phyloP scores from a whole-genome alignment of 2,113 vertebrate genomes.

The Catharus bicknelli region DNA sequence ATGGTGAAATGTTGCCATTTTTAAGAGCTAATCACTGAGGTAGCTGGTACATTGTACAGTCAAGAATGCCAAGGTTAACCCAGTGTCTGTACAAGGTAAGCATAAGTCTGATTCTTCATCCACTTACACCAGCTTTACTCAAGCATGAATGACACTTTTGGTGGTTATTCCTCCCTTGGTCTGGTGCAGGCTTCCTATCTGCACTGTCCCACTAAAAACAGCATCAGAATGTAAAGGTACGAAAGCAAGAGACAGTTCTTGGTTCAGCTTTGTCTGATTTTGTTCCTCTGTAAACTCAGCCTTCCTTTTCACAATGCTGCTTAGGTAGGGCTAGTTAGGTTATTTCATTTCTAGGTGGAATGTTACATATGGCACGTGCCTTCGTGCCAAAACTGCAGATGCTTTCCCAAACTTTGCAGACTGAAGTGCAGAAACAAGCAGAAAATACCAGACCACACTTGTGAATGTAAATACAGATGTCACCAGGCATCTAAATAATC shows the following conservation, averaged over 20 bases:
- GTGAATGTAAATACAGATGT: background rate
- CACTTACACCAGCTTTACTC: background rate
- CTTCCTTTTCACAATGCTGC: background rate
- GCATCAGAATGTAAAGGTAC: background rate
- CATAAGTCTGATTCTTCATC: background rate
- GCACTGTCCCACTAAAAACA: background rate
- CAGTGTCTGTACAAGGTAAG: background rate
- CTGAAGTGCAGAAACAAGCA: background rate
- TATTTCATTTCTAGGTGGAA: background rate
- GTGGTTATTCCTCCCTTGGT: background rate
- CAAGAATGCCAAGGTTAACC: background rate
- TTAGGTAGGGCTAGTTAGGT: background rate
- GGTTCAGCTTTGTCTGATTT: background rate
- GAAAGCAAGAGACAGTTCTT: background rate
- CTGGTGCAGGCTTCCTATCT: background rate
- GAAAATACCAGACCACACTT: background rate
- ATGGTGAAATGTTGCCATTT: background rate
- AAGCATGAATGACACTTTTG: background rate
- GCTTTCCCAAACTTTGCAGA: background rate
- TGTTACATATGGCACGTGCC: fast-evolving
- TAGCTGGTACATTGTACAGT: background rate
- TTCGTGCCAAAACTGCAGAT: background rate
- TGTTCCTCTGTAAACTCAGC: background rate
- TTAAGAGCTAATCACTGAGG: background rate
- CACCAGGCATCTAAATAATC: background rate